Evolutionary conservation across 1,140 invertebrate species (phyloP).

Genomic region (Philotrypesis tridentata): DNA sequence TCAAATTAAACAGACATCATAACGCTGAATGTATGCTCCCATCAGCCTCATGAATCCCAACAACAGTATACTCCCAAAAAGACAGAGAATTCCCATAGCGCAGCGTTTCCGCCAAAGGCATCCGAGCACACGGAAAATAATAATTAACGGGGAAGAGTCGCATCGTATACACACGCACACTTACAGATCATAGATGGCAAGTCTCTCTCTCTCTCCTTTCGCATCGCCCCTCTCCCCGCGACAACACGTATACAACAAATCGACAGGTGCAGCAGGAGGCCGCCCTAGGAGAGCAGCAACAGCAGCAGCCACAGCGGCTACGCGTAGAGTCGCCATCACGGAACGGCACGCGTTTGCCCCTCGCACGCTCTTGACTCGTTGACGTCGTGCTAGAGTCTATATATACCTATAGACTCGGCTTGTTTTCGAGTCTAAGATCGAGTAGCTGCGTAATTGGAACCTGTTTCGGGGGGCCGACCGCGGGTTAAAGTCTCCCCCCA

Average conservation of each 20-base stretch:
- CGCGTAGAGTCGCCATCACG: background rate
- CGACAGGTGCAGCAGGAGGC: slow-evolving; percentile 9
- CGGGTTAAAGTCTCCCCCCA: background rate
- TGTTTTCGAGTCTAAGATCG: background rate
- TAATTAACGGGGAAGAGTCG: background rate
- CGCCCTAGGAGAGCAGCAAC: background rate
- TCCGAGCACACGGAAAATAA: background rate
- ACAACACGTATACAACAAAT: background rate
- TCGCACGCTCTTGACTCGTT: background rate
- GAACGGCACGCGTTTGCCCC: background rate
- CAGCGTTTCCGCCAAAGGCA: background rate
- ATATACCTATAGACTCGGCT: background rate
- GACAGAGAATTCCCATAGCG: background rate
- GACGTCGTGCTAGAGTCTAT: background rate
- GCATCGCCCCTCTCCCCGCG: background rate
- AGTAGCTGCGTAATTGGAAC: background rate
- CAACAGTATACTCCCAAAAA: background rate
- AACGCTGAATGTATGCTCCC: background rate
- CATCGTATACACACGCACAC: background rate
- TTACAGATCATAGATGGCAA: background rate
- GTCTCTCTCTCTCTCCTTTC: background rate
- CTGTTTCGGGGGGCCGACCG: background rate
- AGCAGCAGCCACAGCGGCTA: background rate
- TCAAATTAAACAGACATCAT: background rate
- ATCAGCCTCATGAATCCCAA: background rate